These are phyloP conservation scores for Paracanthobrama guichenoti DNA, from an alignment of 2,113 vertebrate genomes.

Conservation along the genomic window DNA sequence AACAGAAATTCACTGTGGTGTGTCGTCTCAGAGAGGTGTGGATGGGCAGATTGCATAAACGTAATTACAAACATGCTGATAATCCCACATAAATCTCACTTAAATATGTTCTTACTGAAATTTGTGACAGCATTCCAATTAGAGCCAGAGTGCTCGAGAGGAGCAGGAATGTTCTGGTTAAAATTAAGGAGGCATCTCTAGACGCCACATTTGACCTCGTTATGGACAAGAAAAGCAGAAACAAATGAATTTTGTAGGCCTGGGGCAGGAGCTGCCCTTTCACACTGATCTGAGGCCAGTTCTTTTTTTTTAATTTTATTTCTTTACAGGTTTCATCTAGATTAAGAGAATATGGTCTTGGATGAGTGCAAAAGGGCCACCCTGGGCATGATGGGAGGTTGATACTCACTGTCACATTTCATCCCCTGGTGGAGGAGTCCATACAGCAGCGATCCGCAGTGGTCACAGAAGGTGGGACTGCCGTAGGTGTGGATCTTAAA, in stretches of 20 bases:
- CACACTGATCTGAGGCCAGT: neutral
- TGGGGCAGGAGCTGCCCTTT: conserved; percentile 2
- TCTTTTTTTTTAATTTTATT: neutral
- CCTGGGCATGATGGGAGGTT: neutral
- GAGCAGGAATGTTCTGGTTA: conserved; percentile 17
- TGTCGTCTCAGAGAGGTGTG: neutral
- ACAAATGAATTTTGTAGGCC: neutral
- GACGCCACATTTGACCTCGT: conserved; percentile 24
- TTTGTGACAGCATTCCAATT: conserved; percentile 31
- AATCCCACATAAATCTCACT: conserved; percentile 38
- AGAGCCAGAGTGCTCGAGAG: neutral
- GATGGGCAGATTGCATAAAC: conserved; percentile 19
- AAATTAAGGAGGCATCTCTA: conserved; percentile 1
- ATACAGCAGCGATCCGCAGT: conserved; percentile 94
- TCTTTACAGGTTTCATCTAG: neutral
- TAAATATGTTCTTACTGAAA: conserved; percentile 36
- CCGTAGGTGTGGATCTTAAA: conserved; percentile 98
- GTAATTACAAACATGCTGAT: conserved; percentile 36
- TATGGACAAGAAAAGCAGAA: neutral
- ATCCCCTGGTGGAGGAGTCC: conserved; percentile 97
- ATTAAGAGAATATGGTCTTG: neutral
- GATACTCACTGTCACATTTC: conserved; percentile 97
- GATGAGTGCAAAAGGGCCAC: neutral
- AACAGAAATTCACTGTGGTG: neutral
- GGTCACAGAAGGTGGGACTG: conserved; percentile 96